A percentile compares a stretch with the other conserved stretches of the same genome.
Conservation (phyloP, 2,888 invertebrate genomes). For the Oxytorus armatus region DNA sequence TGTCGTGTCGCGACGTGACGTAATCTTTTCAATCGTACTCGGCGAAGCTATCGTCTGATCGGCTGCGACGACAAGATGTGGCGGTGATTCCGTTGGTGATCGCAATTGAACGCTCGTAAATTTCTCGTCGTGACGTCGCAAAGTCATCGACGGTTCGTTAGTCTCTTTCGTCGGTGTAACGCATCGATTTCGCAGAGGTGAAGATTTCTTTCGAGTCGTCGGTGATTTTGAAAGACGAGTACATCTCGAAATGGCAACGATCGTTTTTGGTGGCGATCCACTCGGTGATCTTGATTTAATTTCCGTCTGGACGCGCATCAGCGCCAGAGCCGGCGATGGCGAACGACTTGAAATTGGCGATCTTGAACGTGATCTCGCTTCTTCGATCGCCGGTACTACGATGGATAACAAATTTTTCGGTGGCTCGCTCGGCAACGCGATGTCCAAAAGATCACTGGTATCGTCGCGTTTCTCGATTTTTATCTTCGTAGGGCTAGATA, state of each 20-base stretch:
- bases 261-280: slow-evolving; percentile 74
- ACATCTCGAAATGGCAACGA: slow-evolving; percentile 3
- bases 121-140: slow-evolving; percentile 62
- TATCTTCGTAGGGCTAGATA: slow-evolving; percentile 79
- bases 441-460: slow-evolving; percentile 74
- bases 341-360: slow-evolving; percentile 79
- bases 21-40: slow-evolving; percentile 22
- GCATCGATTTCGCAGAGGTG: slow-evolving; percentile 69
- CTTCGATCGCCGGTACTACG: slow-evolving; percentile 3
- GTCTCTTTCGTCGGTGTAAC: slow-evolving; percentile 17
- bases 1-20: slow-evolving; percentile 48
- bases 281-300: slow-evolving; percentile 76
- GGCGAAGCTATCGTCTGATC: slow-evolving; percentile 40
- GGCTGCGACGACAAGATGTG: slow-evolving; percentile 57
- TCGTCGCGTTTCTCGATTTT: slow-evolving; percentile 78
- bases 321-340: slow-evolving; percentile 80
- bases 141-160: slow-evolving; percentile 25
- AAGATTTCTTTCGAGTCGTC: slow-evolving; percentile 58
- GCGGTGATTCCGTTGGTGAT: slow-evolving; percentile 77
- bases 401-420: slow-evolving; percentile 71
- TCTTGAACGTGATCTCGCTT: slow-evolving; percentile 38
- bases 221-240: slow-evolving; percentile 68
- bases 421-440: slow-evolving; percentile 82
- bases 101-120: slow-evolving; percentile 70
- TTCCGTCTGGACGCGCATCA: slow-evolving; percentile 79